A percentile compares a stretch with the other conserved stretches of the same genome.
phyloP scores from a whole-genome alignment of 2,888 invertebrate genomes.

The Dicyrtomina minuta region DNA sequence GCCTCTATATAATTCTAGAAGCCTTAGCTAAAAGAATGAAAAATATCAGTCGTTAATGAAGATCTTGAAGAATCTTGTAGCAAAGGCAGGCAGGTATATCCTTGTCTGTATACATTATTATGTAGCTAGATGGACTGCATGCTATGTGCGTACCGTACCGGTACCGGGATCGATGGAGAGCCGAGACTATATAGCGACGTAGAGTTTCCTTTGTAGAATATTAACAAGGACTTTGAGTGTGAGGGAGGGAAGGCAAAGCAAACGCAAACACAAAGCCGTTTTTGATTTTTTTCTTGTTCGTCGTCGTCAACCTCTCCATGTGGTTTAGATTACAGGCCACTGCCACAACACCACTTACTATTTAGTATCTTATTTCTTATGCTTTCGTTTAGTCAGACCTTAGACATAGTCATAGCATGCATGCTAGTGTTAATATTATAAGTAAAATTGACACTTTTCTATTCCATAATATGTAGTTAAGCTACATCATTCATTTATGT shows the following conservation, averaged over 20 bases:
- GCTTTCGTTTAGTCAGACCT: not conserved
- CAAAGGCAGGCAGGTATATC: too few species aligned
- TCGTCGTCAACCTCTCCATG: conserved; percentile 21
- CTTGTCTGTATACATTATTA: too few species aligned
- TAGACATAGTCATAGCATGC: not conserved
- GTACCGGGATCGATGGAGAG: too few species aligned
- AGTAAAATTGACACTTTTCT: conserved; percentile 8
- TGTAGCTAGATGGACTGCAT: too few species aligned
- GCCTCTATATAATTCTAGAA: not conserved
- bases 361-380: conserved; percentile 12
- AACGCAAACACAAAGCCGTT: conserved; percentile 12
- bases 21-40: not conserved
- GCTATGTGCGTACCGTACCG: too few species aligned
- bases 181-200: too few species aligned
- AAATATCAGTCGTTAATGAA: too few species aligned
- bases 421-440: not conserved
- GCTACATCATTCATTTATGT: too few species aligned
- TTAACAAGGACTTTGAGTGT: conserved; percentile 19
- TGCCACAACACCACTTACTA: conserved; percentile 8
- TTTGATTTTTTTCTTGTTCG: conserved; percentile 2
- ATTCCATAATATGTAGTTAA: too few species aligned
- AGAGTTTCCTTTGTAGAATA: conserved; percentile 25
- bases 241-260: not conserved
- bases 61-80: not conserved
- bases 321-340: conserved; percentile 28